These are phyloP conservation scores for Hemiscyllium ocellatum DNA, from an alignment of 2,113 vertebrate species.

Conservation along the genomic window DNA sequence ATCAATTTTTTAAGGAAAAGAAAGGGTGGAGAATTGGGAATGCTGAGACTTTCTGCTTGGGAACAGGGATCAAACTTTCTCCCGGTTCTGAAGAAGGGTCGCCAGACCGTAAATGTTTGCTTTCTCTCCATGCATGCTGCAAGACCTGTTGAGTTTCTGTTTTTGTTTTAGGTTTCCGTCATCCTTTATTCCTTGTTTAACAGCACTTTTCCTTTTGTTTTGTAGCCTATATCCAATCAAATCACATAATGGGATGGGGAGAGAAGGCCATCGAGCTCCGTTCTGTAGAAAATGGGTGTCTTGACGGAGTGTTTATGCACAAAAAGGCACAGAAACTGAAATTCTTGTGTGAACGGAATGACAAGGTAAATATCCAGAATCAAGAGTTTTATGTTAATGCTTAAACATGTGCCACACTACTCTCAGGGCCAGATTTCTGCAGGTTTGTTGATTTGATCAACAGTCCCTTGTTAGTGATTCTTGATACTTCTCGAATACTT, in stretches of 20 bases:
- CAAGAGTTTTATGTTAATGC: background rate
- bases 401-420: background rate
- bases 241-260: conserved; percentile 93
- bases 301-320: conserved; percentile 92
- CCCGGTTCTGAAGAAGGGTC: no score
- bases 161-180: no score
- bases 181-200: no score
- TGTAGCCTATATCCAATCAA: conserved; percentile 85
- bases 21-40: conserved; percentile 1
- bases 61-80: background rate
- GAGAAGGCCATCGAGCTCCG: conserved; percentile 88
- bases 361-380: conserved; percentile 70
- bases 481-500: background rate
- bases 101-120: no score
- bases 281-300: conserved; percentile 71
- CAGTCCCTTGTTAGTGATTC: background rate
- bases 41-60: background rate
- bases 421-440: background rate
- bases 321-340: conserved; percentile 92
- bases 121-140: no score
- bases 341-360: conserved; percentile 90
- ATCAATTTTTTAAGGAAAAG: no score
- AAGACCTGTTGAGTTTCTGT: no score
- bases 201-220: conserved; percentile 36
- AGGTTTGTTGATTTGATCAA: background rate